Percentiles rank a stretch among this genome's conserved stretches.
These are phyloP conservation scores for Trogon melanurus DNA, from an alignment of 2,113 vertebrate genomes.

Conservation along the genomic window DNA sequence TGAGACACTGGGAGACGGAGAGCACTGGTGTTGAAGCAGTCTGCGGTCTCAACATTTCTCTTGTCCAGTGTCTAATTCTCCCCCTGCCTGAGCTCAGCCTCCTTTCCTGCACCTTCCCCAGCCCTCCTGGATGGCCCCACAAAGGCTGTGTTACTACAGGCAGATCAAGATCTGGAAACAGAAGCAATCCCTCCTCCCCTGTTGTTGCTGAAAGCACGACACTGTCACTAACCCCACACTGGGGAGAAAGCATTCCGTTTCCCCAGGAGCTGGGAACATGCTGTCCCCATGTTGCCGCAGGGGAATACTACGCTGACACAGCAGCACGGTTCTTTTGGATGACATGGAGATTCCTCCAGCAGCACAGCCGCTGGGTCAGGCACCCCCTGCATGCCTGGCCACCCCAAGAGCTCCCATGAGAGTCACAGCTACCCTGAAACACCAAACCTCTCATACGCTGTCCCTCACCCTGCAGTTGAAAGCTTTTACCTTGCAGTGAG, in stretches of 20 bases:
- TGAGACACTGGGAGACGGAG: neutral
- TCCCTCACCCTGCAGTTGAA: neutral
- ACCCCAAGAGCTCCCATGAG: neutral
- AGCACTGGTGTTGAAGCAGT: neutral
- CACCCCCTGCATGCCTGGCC: neutral
- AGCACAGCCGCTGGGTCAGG: neutral
- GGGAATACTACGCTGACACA: neutral
- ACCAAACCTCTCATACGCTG: neutral
- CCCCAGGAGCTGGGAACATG: neutral
- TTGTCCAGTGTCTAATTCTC: neutral
- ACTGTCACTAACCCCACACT: neutral
- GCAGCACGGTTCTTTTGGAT: neutral
- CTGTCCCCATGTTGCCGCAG: fast-evolving
- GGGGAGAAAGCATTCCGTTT: neutral
- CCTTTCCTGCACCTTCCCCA: neutral
- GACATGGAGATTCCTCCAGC: neutral
- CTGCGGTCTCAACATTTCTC: neutral
- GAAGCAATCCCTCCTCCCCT: neutral
- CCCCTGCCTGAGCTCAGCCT: neutral
- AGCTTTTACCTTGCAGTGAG: neutral
- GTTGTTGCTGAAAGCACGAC: no score
- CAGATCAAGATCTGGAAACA: neutral
- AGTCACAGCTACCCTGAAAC: neutral
- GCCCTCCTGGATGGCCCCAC: fast-evolving
- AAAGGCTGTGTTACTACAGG: neutral